A percentile compares a stretch with the other conserved stretches of the same genome.
phyloP scores from a whole-genome alignment of 2,113 vertebrate species.

The Glaucidium brasilianum region DNA sequence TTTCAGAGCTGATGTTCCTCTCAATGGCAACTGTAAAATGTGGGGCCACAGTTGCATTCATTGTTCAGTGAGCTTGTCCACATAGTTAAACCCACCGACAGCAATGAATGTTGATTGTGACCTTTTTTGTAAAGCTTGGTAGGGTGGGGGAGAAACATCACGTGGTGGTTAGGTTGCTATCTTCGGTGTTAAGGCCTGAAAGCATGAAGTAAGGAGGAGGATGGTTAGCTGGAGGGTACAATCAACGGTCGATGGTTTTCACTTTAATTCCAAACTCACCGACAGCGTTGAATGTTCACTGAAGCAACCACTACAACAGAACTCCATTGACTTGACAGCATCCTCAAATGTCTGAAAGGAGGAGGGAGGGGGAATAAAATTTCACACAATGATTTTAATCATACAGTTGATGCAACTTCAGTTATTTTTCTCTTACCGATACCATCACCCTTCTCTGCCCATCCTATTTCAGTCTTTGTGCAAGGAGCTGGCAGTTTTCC shows the following conservation, averaged over 20 bases:
- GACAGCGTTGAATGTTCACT: slow-evolving; percentile 98
- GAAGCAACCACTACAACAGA: slow-evolving; percentile 79
- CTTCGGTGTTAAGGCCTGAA: slow-evolving; percentile 53
- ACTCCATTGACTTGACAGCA: slow-evolving; percentile 31
- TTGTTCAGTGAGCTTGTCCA: slow-evolving; percentile 99
- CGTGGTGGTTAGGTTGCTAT: slow-evolving; percentile 32
- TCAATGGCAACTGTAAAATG: slow-evolving; percentile 66
- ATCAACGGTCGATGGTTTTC: slow-evolving; percentile 99
- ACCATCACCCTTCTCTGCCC: neutral
- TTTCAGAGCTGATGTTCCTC: neutral
- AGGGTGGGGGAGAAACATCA: slow-evolving; percentile 9
- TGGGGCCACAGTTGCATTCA: slow-evolving; percentile 99
- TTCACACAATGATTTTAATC: neutral
- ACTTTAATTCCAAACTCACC: slow-evolving; percentile 95
- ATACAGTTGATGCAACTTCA: neutral
- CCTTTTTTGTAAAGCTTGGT: slow-evolving; percentile 78
- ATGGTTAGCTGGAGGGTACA: slow-evolving; percentile 93
- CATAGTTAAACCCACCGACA: slow-evolving; percentile 99
- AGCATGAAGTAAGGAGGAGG: slow-evolving; percentile 62
- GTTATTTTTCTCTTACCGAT: slow-evolving; percentile 25
- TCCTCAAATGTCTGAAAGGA: slow-evolving; percentile 43
- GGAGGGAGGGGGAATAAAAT: neutral
- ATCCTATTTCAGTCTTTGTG: neutral
- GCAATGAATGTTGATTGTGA: slow-evolving; percentile 99
- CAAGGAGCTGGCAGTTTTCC: neutral